Conservation (phyloP, 2,113 vertebrate genomes). For the Elachura formosa region DNA sequence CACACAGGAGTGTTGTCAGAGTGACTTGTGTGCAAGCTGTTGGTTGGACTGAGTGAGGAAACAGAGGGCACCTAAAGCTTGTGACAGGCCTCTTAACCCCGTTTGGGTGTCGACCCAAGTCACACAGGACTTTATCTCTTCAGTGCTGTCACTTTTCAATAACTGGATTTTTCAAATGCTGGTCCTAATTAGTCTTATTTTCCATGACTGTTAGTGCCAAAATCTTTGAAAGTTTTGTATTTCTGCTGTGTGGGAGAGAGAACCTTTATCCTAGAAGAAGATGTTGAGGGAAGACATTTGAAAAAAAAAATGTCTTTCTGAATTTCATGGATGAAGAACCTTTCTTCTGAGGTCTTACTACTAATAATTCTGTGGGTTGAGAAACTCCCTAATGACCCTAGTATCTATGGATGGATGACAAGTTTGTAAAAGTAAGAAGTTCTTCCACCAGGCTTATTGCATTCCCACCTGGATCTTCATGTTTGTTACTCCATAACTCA, state of each 20-base stretch:
- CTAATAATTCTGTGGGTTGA: background rate
- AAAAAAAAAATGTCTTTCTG: background rate
- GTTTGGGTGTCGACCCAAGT: background rate
- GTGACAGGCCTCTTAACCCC: background rate
- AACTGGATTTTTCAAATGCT: background rate
- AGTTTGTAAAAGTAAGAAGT: background rate
- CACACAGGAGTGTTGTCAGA: background rate
- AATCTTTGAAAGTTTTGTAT: background rate
- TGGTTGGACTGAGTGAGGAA: background rate
- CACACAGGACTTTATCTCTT: background rate
- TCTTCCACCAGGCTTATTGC: background rate
- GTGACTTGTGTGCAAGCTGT: background rate
- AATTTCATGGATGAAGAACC: background rate
- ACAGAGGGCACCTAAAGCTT: background rate
- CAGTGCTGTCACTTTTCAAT: background rate
- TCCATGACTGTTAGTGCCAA: background rate
- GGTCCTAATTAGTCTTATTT: background rate
- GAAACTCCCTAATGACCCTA: background rate
- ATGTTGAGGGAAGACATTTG: background rate
- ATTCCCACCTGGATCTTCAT: background rate
- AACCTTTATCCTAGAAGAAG: background rate
- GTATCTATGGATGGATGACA: background rate
- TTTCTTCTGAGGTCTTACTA: background rate
- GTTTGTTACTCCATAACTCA: background rate
- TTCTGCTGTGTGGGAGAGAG: background rate